These are phyloP conservation scores for Drosophila niveifrons DNA, from an alignment of 2,888 invertebrate genomes.

Conservation along the genomic window DNA sequence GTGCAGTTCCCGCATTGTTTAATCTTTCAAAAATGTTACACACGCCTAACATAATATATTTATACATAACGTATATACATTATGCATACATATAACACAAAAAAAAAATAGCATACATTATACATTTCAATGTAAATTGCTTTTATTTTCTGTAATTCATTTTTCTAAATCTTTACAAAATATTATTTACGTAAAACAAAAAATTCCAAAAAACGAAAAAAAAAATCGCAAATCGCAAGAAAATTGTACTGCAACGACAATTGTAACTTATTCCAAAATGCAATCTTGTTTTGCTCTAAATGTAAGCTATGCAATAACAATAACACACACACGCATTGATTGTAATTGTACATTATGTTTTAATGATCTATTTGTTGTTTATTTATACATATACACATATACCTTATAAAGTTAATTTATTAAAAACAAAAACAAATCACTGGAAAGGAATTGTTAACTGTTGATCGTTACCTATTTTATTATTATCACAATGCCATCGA, in stretches of 20 bases:
- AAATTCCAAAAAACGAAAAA: constrained; percentile 37
- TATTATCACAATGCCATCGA: background rate
- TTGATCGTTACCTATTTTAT: background rate
- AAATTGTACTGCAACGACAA: constrained; percentile 62
- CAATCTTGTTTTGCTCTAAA: constrained; percentile 68
- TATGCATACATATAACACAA: constrained; percentile 41
- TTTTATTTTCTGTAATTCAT: constrained; percentile 38
- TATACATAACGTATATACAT: constrained; percentile 54
- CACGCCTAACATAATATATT: constrained; percentile 63
- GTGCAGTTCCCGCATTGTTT: constrained; percentile 62
- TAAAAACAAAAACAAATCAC: constrained; percentile 62
- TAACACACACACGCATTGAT: constrained; percentile 51
- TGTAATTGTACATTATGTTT: constrained; percentile 76
- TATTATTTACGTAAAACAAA: constrained; percentile 19
- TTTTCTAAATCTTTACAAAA: constrained; percentile 24
- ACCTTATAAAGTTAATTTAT: constrained; percentile 74
- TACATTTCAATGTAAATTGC: constrained; percentile 64
- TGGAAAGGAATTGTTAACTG: constrained; percentile 21
- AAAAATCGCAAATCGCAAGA: constrained; percentile 28
- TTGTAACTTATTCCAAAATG: constrained; percentile 72
- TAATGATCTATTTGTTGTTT: constrained; percentile 76
- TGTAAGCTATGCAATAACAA: constrained; percentile 59
- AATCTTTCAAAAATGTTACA: constrained; percentile 72
- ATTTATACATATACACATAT: constrained; percentile 72
- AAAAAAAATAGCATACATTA: constrained; percentile 50